These are phyloP conservation scores for Coenobita brevimanus DNA, from an alignment of 1,140 invertebrate species.

Conservation along the genomic window DNA sequence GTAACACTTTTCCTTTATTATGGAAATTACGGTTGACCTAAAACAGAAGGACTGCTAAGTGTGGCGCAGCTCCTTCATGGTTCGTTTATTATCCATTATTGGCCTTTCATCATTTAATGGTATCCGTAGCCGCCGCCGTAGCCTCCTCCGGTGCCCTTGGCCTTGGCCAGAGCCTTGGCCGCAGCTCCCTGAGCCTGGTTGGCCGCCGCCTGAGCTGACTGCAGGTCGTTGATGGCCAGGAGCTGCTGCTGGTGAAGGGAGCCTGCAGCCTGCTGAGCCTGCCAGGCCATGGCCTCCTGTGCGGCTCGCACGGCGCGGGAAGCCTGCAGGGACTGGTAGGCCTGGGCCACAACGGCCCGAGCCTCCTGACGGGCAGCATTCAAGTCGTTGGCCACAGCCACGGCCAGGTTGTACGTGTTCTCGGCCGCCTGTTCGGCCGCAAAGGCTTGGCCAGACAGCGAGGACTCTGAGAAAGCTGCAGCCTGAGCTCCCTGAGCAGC, in stretches of 20 bases:
- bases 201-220: conserved; percentile 18
- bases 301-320: conserved; percentile 15
- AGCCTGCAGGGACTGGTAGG: conserved; percentile 23
- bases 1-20: too few relatives aligned
- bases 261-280: conserved; percentile 22
- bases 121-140: conserved; percentile 19
- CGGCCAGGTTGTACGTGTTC: conserved; percentile 20
- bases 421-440: conserved; percentile 28
- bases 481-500: conserved; percentile 29
- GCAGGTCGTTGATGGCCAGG: conserved; percentile 13
- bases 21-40: too few relatives aligned
- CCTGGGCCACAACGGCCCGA: not conserved
- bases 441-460: conserved; percentile 28
- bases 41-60: too few relatives aligned
- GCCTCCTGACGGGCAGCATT: conserved; percentile 27
- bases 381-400: conserved; percentile 3
- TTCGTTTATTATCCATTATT: too few relatives aligned
- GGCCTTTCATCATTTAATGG: too few relatives aligned
- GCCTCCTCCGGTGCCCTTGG: conserved; percentile 20
- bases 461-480: conserved; percentile 27
- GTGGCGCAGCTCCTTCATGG: too few relatives aligned
- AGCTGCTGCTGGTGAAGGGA: conserved; percentile 28
- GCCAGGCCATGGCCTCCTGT: conserved; percentile 21
- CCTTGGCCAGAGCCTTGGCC: conserved; percentile 22
- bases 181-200: conserved; percentile 8